These are phyloP conservation scores for Melanerpes formicivorus DNA, from an alignment of 2,113 vertebrate genomes.

Conservation along the genomic window DNA sequence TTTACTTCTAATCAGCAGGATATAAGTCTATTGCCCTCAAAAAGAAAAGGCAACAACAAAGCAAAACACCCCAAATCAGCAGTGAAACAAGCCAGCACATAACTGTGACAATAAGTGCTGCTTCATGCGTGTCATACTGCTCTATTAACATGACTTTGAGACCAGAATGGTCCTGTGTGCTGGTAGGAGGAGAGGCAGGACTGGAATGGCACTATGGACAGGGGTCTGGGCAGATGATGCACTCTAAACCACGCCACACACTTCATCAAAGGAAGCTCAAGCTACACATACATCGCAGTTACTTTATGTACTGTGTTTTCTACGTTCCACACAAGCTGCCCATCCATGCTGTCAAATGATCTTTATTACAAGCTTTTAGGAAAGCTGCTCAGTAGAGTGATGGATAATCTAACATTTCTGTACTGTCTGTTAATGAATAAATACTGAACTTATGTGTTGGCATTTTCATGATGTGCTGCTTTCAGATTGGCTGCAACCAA, in stretches of 20 bases:
- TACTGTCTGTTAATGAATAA: neutral
- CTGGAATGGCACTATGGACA: neutral
- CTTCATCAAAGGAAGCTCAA: neutral
- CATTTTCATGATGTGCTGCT: neutral
- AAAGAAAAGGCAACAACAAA: no score
- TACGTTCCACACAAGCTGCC: neutral
- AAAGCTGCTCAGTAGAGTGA: neutral
- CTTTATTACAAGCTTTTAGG: neutral
- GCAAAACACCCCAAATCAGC: neutral
- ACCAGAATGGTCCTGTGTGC: neutral
- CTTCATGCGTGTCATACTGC: neutral
- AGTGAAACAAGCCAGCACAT: neutral
- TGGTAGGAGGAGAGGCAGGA: neutral
- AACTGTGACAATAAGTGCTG: neutral
- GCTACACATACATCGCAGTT: fast-evolving
- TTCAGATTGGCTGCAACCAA: neutral
- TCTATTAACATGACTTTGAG: neutral
- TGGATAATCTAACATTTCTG: neutral
- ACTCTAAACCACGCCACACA: neutral
- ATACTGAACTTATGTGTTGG: neutral
- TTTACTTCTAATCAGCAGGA: neutral
- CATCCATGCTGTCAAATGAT: neutral
- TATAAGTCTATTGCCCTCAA: neutral
- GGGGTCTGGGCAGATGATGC: neutral
- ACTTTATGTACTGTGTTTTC: fast-evolving